Evolutionary conservation across 1,140 invertebrate species (phyloP), one percentile per base, ranked within the genome.

Genomic region (Trialeurodes vaporariorum): DNA sequence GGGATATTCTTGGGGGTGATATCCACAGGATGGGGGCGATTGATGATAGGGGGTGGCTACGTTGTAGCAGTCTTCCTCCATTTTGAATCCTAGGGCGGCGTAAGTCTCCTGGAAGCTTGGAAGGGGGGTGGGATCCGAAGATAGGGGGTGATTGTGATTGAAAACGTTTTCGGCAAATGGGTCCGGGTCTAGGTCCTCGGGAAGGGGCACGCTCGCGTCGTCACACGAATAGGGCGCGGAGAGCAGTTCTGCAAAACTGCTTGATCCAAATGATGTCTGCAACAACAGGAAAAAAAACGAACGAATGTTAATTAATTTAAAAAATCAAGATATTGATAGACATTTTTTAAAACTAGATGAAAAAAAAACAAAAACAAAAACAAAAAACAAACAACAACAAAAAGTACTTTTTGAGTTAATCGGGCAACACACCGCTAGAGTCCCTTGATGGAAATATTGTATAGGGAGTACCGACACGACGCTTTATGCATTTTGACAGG

Each of bases 11-110:
- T 40, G 83, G 59, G 68, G 71, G 62, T 78, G 78, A 1, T 63
- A 66, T 25, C 63, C 71, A 27, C 69, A 72, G 64, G 68, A 70
- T 17, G 26, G 67, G 21, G 27, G 67, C 22, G 27, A 60, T 63
- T 68, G 70, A 17, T 67, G 63, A 27, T 68, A 49, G 61, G 59
- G 63, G 66, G n/a, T 69, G 71, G 64, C 69, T 61, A 81, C 78
- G 65, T 84, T 83, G 71, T 84, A 90, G 75, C 86, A 89, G 69
- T 90, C 89, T n/a, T 74, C 75, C 23, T 77, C 76, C 73, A 77
- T 75, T 67, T 77, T 77, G 71, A 75, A 76, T 22, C 75, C 73
- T 22, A 75, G 72, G 27, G 49, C 70, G 61, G 71, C 71, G 70
- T 72, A 76, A 40, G 71, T 73, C 70, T 72, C 73, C 68, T 63